Evolutionary conservation across 1,140 invertebrate genomes (phyloP).

Genomic region (Drosophila oshimai): DNA sequence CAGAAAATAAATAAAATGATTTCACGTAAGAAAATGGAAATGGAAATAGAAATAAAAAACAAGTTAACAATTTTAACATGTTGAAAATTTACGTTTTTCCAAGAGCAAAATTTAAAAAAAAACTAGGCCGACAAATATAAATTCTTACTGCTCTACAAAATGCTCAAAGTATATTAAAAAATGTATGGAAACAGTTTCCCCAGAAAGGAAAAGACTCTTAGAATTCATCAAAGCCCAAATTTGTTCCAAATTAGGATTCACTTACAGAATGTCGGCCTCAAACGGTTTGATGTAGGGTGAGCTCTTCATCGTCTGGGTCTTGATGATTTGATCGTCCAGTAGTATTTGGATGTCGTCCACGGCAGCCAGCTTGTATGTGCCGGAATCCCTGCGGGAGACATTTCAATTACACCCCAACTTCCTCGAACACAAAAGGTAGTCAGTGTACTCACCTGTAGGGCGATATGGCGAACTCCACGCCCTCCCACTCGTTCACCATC

Average conservation of each 20-base stretch:
- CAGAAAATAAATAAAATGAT: no score
- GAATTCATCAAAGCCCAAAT: neutral
- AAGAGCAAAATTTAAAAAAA: neutral
- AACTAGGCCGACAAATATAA: no score
- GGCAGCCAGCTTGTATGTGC: slow-evolving; percentile 94
- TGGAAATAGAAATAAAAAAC: no score
- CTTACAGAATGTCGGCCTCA: slow-evolving; percentile 90
- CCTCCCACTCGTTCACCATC: slow-evolving; percentile 97
- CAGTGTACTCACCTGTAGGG: slow-evolving; percentile 72
- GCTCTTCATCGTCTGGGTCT: slow-evolving; percentile 98
- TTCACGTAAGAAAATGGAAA: no score
- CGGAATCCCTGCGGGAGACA: slow-evolving; percentile 88
- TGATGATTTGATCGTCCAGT: slow-evolving; percentile 97
- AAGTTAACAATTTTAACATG: no score
- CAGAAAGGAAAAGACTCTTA: neutral
- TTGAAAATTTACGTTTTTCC: no score
- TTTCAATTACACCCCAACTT: slow-evolving; percentile 58
- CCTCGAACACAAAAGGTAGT: neutral
- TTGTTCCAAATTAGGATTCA: neutral
- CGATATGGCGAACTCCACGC: slow-evolving; percentile 88
- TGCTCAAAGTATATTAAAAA: neutral
- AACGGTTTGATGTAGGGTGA: slow-evolving; percentile 98
- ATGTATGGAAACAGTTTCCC: no score
- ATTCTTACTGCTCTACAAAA: neutral
- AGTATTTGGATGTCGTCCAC: slow-evolving; percentile 98